Evolutionary conservation across 2,797 vertebrate genomes (phyloP).

Genomic region (Eremophila alpestris): DNA sequence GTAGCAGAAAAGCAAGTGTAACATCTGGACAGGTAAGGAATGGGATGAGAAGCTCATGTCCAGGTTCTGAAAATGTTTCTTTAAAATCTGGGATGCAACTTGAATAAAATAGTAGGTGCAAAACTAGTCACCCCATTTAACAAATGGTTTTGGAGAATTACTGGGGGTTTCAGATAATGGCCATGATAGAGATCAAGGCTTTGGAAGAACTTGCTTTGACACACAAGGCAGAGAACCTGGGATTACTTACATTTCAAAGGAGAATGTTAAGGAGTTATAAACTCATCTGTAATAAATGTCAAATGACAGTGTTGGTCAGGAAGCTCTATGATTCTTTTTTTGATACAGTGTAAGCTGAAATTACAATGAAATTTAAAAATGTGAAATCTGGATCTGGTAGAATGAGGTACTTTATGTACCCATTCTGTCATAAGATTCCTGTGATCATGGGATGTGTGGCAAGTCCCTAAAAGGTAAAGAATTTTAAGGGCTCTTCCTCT

Average conservation of each 20-base stretch:
- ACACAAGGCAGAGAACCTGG: neutral
- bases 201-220: neutral
- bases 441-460: neutral
- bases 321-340: neutral
- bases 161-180: neutral
- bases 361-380: neutral
- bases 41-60: neutral
- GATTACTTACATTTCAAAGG: conserved; percentile 33
- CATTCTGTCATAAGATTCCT: neutral
- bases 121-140: neutral
- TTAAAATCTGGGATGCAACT: neutral
- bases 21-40: neutral
- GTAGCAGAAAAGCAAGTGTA: neutral
- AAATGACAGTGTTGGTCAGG: neutral
- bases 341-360: neutral
- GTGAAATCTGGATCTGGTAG: neutral
- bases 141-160: neutral
- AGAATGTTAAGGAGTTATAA: neutral
- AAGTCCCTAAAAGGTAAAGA: neutral
- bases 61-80: neutral
- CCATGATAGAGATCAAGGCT: neutral
- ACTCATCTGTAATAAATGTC: neutral
- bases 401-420: neutral
- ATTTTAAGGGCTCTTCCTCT: neutral
- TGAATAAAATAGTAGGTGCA: conserved; percentile 1